Evolutionary conservation across 2,113 vertebrate genomes (phyloP), one percentile per base, ranked within the genome.

Genomic region (Sisor rabdophorus): DNA sequence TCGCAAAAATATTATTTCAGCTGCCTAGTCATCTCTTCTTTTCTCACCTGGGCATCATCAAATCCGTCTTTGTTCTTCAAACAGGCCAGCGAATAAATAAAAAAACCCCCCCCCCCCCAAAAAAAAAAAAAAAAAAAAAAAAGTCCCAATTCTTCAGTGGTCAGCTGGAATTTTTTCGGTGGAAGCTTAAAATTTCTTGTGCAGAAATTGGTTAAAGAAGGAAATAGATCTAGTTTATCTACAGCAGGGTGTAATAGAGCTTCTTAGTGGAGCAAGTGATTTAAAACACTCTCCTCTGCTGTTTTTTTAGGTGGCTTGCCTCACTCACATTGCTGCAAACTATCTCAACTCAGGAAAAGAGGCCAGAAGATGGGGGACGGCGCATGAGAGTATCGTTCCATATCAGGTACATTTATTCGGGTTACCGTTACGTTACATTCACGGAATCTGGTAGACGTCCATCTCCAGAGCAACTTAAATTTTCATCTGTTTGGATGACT

Each of bases 381-480:
- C 93, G 58, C 94, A 95, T 24, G 92, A 90, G 60, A 95, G 91
- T 82, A 93, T 95, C 80, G 94, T 95, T 80, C 94, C 94, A 0
- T 95, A 95, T 79, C 94, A 95, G 93, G 94, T 95, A 79, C n/a
- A 16, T 28, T 16, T 24, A 26, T 6, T 20, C 13, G 40, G 63
- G 7, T 36, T 36, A 36, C 32, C 7, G n/a, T n/a, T n/a, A n/a
- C n/a, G n/a, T n/a, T n/a, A n/a, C n/a, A n/a, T n/a, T n/a, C n/a
- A n/a, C n/a, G n/a, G n/a, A n/a, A n/a, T n/a, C n/a, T n/a, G n/a
- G n/a, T n/a, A n/a, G n/a, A n/a, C n/a, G n/a, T n/a, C n/a, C n/a
- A n/a, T n/a, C n/a, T n/a, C n/a, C n/a, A n/a, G n/a, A n/a, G n/a
- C n/a, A n/a, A n/a, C n/a, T n/a, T n/a, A n/a, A n/a, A n/a, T n/a